Evolutionary conservation across 2,888 invertebrate species (phyloP).

Genomic region (Pristionchus fissidentatus): DNA sequence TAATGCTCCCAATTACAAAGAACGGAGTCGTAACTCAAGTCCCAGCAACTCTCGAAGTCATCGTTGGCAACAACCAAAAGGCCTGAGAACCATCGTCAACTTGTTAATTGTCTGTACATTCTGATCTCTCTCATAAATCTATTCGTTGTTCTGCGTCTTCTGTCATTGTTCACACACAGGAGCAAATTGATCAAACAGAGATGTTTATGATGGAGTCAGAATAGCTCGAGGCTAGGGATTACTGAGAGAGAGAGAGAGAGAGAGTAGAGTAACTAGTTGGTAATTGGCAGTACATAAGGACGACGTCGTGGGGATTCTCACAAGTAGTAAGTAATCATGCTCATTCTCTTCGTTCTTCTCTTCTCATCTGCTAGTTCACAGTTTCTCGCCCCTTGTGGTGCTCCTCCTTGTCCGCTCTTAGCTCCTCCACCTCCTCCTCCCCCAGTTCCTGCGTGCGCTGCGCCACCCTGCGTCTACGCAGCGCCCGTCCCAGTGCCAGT

Average conservation of each 20-base stretch:
- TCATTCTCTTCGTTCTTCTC: neutral
- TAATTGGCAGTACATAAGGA: neutral
- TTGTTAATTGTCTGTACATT: constrained; percentile 17
- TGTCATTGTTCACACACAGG: neutral
- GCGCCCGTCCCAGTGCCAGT: neutral
- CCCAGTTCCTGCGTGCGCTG: neutral
- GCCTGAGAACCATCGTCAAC: neutral
- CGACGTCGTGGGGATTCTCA: neutral
- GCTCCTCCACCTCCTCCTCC: neutral
- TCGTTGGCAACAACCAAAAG: neutral
- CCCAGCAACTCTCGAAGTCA: neutral
- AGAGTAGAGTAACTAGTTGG: constrained; percentile 28
- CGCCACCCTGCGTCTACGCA: neutral
- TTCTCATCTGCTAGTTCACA: neutral
- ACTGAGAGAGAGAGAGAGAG: no score
- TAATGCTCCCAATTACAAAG: neutral
- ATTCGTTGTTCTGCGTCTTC: constrained; percentile 14
- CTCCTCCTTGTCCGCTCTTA: constrained; percentile 19
- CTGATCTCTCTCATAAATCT: constrained; percentile 23
- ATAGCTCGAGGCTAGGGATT: constrained; percentile 26
- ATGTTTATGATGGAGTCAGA: constrained; percentile 17
- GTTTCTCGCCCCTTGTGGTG: neutral
- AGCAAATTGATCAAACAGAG: neutral
- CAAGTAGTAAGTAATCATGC: constrained; percentile 31
- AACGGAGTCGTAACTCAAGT: neutral